Percentiles rank a stretch among this genome's conserved stretches.
phyloP scores from a whole-genome alignment of 2,113 vertebrate genomes.

The Corythornis vintsioides region DNA sequence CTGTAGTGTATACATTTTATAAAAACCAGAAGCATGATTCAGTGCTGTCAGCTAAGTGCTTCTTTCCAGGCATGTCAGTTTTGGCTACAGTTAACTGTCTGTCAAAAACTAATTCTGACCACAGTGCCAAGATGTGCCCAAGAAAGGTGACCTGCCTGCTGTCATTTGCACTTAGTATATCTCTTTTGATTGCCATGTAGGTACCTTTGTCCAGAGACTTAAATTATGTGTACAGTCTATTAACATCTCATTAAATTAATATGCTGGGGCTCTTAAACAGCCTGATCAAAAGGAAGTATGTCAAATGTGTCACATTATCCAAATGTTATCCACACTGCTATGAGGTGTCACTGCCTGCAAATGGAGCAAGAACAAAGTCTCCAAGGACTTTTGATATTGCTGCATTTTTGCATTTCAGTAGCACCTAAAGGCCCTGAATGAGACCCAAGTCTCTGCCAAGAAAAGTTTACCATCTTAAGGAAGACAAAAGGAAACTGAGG shows the following conservation, averaged over 20 bases:
- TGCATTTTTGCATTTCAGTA: neutral
- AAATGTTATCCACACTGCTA: neutral
- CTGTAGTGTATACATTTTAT: neutral
- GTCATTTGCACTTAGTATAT: neutral
- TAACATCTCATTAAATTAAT: slow-evolving; percentile 13
- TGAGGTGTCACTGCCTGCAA: neutral
- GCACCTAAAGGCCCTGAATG: neutral
- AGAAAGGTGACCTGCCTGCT: neutral
- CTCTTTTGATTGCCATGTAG: neutral
- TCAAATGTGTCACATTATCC: neutral
- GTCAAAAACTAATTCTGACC: neutral
- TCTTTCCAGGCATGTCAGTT: neutral
- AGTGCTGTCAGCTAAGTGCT: neutral
- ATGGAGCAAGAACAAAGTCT: neutral
- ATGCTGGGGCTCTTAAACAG: neutral
- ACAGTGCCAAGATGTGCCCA: neutral
- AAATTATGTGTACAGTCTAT: neutral
- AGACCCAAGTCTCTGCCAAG: neutral
- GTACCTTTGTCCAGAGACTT: neutral
- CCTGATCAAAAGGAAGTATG: neutral
- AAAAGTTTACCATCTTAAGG: neutral
- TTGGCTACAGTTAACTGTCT: neutral
- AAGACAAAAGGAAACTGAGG: neutral
- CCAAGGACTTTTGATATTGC: neutral
- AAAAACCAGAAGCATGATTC: neutral